These are phyloP conservation scores for Spodoptera litura DNA, from an alignment of 1,140 invertebrate genomes.

Conservation along the genomic window DNA sequence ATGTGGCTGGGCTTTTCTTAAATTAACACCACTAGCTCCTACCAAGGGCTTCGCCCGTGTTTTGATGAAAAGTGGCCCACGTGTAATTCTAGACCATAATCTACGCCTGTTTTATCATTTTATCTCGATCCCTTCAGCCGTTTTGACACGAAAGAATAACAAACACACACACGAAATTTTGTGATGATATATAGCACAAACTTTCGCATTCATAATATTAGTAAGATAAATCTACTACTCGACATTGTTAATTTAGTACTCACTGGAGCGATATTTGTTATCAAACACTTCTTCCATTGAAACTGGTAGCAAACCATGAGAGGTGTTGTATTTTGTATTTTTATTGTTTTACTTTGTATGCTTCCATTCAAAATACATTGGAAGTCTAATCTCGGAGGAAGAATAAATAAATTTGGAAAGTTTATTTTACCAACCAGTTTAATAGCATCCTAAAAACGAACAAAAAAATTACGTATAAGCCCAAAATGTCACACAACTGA, in stretches of 20 bases:
- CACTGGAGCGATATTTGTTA: conserved; percentile 51
- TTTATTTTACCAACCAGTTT: conserved; percentile 78
- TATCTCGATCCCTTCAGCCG: no score
- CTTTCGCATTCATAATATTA: no score
- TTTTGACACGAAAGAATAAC: no score
- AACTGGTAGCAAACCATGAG: conserved; percentile 74
- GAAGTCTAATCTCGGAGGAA: conserved; percentile 76
- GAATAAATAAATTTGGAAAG: conserved; percentile 74
- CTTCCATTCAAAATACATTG: conserved; percentile 73
- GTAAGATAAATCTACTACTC: no score
- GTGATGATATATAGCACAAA: no score
- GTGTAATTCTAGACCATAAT: no score
- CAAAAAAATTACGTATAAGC: conserved; percentile 3
- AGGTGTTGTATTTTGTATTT: conserved; percentile 78
- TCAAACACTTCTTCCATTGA: conserved; percentile 73
- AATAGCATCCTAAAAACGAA: conserved; percentile 72
- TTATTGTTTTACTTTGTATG: conserved; percentile 74
- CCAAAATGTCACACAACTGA: neutral
- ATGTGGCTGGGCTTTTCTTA: no score
- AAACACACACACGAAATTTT: no score
- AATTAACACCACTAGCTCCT: no score
- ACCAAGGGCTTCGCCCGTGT: no score
- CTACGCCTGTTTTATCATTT: no score
- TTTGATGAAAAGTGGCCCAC: no score
- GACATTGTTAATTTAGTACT: conserved; percentile 37